Percentiles rank a stretch among this genome's conserved stretches.
Conservation (phyloP, 2,797 vertebrate genomes). For the Sebastes vulpes region DNA sequence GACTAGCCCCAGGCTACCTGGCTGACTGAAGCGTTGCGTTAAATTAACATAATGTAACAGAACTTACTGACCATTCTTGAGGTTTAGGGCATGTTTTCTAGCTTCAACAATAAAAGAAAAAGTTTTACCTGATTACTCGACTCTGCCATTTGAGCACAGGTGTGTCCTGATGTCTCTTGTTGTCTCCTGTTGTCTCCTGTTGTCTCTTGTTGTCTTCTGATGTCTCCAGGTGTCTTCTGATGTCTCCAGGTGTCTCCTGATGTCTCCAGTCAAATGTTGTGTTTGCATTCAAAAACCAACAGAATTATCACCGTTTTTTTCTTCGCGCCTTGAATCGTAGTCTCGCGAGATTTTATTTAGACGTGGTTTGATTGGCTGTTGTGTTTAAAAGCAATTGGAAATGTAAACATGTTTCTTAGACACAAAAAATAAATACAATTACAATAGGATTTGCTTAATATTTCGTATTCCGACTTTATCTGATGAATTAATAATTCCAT, state of each 20-base stretch:
- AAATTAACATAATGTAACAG: neutral
- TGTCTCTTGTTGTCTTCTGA: neutral
- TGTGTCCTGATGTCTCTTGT: too few relatives aligned
- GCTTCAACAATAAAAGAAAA: neutral
- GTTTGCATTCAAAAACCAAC: neutral
- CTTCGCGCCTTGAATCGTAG: neutral
- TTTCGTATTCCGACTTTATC: neutral
- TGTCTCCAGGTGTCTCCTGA: neutral
- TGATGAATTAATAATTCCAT: neutral
- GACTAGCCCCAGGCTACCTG: neutral
- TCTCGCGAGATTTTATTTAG: neutral
- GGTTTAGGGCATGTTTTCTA: fast-evolving
- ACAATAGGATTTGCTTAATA: too few relatives aligned
- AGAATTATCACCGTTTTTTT: neutral
- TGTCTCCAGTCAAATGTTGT: neutral
- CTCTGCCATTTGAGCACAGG: neutral
- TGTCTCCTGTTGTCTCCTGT: neutral
- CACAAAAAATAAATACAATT: too few relatives aligned
- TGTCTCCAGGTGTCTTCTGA: neutral
- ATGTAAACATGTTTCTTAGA: too few relatives aligned
- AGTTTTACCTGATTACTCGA: neutral
- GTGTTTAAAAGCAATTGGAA: neutral
- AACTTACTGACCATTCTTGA: constrained; percentile 39
- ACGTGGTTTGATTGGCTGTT: neutral
- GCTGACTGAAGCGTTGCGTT: neutral